Evolutionary conservation across 2,797 vertebrate species (phyloP).

Genomic region (Spinus olivaceus): DNA sequence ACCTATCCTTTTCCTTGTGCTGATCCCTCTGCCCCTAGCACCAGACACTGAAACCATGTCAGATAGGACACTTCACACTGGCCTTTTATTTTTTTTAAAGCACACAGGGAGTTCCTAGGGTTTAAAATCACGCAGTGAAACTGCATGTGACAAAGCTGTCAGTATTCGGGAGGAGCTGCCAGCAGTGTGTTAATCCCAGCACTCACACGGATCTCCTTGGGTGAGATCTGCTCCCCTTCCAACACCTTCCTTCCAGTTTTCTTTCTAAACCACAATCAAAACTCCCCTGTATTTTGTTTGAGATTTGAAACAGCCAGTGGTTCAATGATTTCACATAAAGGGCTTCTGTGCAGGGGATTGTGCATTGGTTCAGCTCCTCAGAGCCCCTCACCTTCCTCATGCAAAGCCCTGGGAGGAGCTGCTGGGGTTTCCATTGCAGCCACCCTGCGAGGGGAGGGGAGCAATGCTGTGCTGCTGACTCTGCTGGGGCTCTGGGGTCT

Average conservation of each 20-base stretch:
- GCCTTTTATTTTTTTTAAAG: neutral
- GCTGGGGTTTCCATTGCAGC: neutral
- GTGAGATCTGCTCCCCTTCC: conserved; percentile 39
- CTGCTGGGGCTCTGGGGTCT: neutral
- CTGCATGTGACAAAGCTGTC: conserved; percentile 15
- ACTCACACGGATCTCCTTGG: neutral
- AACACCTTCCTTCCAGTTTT: conserved; percentile 12
- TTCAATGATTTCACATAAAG: conserved; percentile 47
- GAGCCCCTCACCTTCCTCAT: neutral
- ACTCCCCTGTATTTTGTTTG: conserved; percentile 51
- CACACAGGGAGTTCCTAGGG: neutral
- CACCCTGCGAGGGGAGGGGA: neutral
- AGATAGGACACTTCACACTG: neutral
- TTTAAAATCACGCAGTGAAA: conserved; percentile 32
- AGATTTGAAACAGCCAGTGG: conserved; percentile 46
- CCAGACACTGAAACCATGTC: neutral
- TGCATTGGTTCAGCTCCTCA: neutral
- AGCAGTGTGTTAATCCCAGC: conserved; percentile 19
- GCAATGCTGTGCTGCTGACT: neutral
- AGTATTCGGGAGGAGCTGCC: neutral
- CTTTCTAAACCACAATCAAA: conserved; percentile 65
- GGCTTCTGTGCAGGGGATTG: conserved; percentile 36
- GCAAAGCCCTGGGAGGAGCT: neutral
- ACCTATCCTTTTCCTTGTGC: accelerated
- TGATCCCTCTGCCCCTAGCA: neutral